These are phyloP conservation scores for Sinocyclocheilus anophthalmus DNA, from an alignment of 2,113 vertebrate genomes.

Conservation along the genomic window DNA sequence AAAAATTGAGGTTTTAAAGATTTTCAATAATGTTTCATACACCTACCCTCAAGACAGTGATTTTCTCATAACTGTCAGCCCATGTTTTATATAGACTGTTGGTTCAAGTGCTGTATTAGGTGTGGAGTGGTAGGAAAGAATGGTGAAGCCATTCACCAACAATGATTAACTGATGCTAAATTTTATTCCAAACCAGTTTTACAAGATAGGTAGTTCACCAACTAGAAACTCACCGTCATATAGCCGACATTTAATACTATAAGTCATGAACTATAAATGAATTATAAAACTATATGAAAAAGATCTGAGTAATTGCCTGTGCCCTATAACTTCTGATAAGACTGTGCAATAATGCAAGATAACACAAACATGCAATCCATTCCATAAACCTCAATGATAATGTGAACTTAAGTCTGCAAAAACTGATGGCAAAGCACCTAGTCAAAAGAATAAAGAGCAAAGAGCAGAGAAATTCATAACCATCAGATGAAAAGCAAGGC, in stretches of 20 bases:
- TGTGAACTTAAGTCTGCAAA: conserved; percentile 10
- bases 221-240: background rate
- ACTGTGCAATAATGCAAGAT: conserved; percentile 34
- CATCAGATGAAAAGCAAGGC: background rate
- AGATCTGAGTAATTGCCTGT: background rate
- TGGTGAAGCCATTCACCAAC: background rate
- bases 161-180: background rate
- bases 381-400: conserved; percentile 20
- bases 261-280: background rate
- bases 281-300: background rate
- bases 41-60: background rate
- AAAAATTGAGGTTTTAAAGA: background rate
- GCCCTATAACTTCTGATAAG: conserved; percentile 32
- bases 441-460: background rate
- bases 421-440: conserved; percentile 13
- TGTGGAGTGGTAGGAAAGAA: background rate
- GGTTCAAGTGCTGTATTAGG: background rate
- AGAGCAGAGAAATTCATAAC: background rate
- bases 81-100: background rate
- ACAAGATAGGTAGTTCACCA: background rate
- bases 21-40: background rate
- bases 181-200: background rate
- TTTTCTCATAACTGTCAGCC: background rate
- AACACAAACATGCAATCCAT: conserved; percentile 37
- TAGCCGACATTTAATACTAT: background rate